Conservation (phyloP, 2,888 invertebrate genomes). For the Tinea trinotella region DNA sequence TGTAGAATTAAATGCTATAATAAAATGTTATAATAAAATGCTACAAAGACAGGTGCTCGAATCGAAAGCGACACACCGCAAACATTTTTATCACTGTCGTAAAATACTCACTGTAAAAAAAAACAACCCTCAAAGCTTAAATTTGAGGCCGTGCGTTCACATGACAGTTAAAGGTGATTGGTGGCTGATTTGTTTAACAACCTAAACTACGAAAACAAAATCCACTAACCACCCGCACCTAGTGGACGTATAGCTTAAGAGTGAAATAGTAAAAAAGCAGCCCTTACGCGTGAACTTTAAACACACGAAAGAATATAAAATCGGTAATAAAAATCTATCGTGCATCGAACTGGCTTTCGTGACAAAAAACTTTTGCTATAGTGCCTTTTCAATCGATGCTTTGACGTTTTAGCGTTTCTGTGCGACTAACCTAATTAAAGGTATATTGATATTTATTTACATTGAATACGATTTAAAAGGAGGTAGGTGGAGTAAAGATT, state of each 20-base stretch:
- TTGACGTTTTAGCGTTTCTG: conserved; percentile 39
- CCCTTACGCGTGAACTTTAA: conserved; percentile 43
- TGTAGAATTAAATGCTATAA: conserved; percentile 9
- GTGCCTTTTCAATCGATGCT: conserved; percentile 55
- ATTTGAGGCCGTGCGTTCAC: too few species aligned
- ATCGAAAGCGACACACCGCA: conserved; percentile 52
- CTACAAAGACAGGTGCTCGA: conserved; percentile 46
- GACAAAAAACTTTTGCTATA: conserved; percentile 49
- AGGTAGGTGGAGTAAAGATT: too few species aligned
- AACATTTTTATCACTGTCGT: conserved; percentile 64
- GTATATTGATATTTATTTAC: conserved; percentile 6
- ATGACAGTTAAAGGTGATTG: too few species aligned
- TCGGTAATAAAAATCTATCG: conserved; percentile 35
- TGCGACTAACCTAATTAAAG: conserved; percentile 44
- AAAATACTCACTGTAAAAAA: conserved; percentile 45
- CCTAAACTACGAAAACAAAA: too few species aligned
- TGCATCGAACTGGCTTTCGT: conserved; percentile 57
- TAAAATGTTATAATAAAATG: conserved; percentile 13
- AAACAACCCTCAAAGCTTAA: conserved; percentile 31
- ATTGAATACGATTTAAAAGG: too few species aligned
- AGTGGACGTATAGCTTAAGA: too few species aligned
- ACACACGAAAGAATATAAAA: conserved; percentile 34
- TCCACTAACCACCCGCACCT: too few species aligned
- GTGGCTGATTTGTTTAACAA: too few species aligned
- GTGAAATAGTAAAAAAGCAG: conserved; percentile 32